These are phyloP conservation scores for Gymnorhina tibicen DNA, from an alignment of 2,113 vertebrate genomes.

Conservation along the genomic window DNA sequence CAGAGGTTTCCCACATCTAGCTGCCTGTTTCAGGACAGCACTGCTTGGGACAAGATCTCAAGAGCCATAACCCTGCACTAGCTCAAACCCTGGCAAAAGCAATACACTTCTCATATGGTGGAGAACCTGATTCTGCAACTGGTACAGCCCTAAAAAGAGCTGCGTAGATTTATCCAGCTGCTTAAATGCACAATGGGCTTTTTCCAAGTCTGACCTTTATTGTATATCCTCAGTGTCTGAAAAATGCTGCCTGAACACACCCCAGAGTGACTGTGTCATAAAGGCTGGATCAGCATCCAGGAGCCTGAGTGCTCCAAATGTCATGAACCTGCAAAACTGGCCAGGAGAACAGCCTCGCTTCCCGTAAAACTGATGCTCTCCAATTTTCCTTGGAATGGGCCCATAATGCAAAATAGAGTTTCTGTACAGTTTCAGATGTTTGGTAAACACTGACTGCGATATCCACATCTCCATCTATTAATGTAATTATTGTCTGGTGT, in stretches of 20 bases:
- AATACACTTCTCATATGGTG: fast-evolving
- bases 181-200: background rate
- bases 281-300: background rate
- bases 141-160: background rate
- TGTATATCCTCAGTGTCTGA: background rate
- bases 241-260: background rate
- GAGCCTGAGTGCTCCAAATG: background rate
- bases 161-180: background rate
- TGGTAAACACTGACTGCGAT: background rate
- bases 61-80: background rate
- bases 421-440: background rate
- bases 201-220: background rate
- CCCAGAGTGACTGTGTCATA: fast-evolving
- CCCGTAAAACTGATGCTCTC: background rate
- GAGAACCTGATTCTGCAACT: background rate
- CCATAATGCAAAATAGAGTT: background rate
- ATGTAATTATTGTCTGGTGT: background rate
- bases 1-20: background rate
- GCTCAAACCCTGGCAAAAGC: background rate
- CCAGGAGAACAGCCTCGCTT: background rate
- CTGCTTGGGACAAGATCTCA: background rate
- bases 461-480: background rate
- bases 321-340: background rate
- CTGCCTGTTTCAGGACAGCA: background rate
- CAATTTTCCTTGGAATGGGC: background rate